Conservation (phyloP, 1,140 invertebrate genomes). For the Scaptodrosophila lebanonensis region DNA sequence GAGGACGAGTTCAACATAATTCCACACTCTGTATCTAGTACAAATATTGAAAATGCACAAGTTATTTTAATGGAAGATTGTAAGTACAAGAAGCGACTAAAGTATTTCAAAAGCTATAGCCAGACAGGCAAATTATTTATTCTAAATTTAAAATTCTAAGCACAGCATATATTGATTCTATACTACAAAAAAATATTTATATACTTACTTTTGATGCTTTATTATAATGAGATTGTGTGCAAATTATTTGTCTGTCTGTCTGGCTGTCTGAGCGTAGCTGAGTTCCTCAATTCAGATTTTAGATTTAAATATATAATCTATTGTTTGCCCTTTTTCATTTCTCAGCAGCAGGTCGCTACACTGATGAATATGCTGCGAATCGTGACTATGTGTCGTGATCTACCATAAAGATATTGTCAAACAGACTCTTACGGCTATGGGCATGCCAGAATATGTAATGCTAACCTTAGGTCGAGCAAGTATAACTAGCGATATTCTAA, state of each 20-base stretch:
- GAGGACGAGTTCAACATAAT: constrained; percentile 97
- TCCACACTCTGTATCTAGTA: constrained; percentile 83
- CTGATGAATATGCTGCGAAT: constrained; percentile 59
- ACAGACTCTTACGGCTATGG: constrained; percentile 9
- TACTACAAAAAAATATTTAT: not conserved
- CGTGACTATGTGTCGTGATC: constrained; percentile 70
- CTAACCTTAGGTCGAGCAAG: no score
- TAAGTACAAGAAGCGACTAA: constrained; percentile 59
- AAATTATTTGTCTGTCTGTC: no score
- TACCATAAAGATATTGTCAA: constrained; percentile 4
- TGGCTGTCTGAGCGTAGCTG: no score
- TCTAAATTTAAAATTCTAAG: not conserved
- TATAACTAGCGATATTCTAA: no score
- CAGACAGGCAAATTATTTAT: not conserved
- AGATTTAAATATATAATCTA: not conserved
- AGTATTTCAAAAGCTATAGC: not conserved
- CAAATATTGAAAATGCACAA: constrained; percentile 81
- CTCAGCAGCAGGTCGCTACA: constrained; percentile 57
- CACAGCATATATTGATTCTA: not conserved
- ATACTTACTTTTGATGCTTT: not conserved
- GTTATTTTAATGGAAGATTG: constrained; percentile 86
- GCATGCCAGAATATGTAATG: constrained; percentile 15
- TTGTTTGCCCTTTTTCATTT: constrained; percentile 2
- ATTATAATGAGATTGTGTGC: no score
- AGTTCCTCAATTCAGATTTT: no score